Conservation (phyloP, 2,797 vertebrate genomes). For the Pseudomugil tenellus region DNA sequence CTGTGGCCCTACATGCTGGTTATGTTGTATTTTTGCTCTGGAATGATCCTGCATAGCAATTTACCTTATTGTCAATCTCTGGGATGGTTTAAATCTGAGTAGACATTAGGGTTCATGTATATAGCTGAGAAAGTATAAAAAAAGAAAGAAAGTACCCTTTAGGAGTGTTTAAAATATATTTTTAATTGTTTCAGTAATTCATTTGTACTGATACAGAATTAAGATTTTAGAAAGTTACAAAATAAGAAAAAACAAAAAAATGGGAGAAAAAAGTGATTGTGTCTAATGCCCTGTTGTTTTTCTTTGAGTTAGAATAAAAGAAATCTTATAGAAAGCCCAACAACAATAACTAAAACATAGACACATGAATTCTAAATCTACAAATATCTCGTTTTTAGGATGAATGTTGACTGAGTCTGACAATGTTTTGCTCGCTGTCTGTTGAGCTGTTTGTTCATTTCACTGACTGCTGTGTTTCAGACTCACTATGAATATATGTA, state of each 20-base stretch:
- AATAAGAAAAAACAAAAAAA: not conserved
- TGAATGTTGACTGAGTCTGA: conserved; percentile 31
- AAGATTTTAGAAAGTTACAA: not conserved
- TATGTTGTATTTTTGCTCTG: not conserved
- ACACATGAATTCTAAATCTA: conserved; percentile 1
- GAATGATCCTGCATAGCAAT: not conserved
- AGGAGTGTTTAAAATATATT: no score
- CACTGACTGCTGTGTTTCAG: conserved; percentile 34
- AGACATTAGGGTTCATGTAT: not conserved
- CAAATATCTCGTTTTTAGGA: conserved; percentile 23
- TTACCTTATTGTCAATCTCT: not conserved
- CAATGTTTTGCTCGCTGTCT: conserved; percentile 34
- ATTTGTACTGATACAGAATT: not conserved
- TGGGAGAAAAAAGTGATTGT: not conserved
- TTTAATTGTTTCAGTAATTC: no score
- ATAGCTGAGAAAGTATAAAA: not conserved
- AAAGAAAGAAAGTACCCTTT: no score
- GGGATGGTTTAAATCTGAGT: not conserved
- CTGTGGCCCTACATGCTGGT: not conserved
- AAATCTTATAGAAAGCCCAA: not conserved
- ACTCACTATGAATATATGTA: conserved; percentile 28
- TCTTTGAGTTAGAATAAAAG: not conserved
- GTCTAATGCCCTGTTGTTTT: no score
- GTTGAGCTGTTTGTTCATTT: conserved; percentile 35
- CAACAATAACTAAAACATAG: not conserved